These are phyloP conservation scores for Columba janthina DNA, from an alignment of 2,113 vertebrate species.

Conservation along the genomic window DNA sequence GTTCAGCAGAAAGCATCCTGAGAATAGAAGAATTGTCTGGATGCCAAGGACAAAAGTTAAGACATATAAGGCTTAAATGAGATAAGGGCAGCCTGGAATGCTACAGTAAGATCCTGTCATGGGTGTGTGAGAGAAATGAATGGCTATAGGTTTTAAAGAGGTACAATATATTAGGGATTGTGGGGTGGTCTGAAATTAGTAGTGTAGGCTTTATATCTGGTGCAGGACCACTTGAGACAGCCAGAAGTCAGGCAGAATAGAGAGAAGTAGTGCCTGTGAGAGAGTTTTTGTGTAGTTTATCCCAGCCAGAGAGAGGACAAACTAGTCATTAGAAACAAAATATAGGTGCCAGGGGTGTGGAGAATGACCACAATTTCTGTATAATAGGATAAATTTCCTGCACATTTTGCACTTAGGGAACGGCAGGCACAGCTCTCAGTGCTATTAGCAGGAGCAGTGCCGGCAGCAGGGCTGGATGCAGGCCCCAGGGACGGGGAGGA, in stretches of 20 bases:
- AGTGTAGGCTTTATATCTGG: conserved; percentile 5
- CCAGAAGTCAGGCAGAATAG: conserved; percentile 2
- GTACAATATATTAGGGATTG: neutral
- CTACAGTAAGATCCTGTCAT: neutral
- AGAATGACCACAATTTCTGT: conserved; percentile 70
- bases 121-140: neutral
- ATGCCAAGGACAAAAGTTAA: conserved; percentile 79
- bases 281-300: conserved; percentile 54
- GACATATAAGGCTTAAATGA: conserved; percentile 59
- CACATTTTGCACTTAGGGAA: conserved; percentile 23
- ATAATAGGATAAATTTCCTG: conserved; percentile 61
- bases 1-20: conserved; percentile 75
- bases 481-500: neutral
- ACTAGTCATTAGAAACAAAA: conserved; percentile 65
- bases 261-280: conserved; percentile 16
- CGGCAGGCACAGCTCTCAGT: conserved; percentile 1
- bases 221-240: conserved; percentile 23
- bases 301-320: conserved; percentile 63
- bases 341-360: conserved; percentile 50
- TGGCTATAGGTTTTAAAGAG: conserved; percentile 12
- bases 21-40: conserved; percentile 74
- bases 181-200: conserved; percentile 15
- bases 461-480: neutral
- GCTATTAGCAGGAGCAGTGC: neutral
- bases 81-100: conserved; percentile 53